A percentile compares a stretch with the other conserved stretches of the same genome.
phyloP scores from a whole-genome alignment of 2,113 vertebrate species.

The Todiramphus saurophagus region DNA sequence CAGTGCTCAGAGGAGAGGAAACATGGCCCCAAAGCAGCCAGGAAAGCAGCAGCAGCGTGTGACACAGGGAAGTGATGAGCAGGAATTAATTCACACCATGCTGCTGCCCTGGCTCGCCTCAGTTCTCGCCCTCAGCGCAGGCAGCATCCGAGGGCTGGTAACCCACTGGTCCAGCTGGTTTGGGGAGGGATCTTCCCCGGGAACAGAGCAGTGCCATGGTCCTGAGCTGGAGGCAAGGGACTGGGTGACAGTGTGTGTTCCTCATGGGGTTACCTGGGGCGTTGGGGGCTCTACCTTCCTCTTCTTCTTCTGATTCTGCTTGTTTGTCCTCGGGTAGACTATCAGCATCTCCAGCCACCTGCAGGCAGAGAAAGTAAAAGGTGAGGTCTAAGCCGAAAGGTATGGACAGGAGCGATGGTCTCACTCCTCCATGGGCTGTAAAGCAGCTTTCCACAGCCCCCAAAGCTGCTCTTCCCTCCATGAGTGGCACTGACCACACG shows the following conservation, averaged over 20 bases:
- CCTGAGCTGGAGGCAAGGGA: neutral
- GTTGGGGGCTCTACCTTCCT: conserved; percentile 95
- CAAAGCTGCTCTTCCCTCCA: neutral
- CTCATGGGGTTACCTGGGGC: conserved; percentile 82
- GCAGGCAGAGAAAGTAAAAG: neutral
- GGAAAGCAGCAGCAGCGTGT: neutral
- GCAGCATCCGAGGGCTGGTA: neutral
- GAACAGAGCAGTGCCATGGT: neutral
- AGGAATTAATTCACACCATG: neutral
- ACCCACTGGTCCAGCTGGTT: fast-evolving
- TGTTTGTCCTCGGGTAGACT: conserved; percentile 93
- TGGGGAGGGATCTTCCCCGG: neutral
- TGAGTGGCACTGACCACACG: neutral
- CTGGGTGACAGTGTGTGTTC: fast-evolving
- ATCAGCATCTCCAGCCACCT: conserved; percentile 96
- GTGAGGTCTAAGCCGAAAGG: neutral
- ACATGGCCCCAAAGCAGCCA: fast-evolving
- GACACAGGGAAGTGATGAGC: neutral
- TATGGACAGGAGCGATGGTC: neutral
- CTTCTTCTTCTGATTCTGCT: conserved; percentile 98
- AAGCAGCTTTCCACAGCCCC: neutral
- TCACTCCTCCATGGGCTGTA: fast-evolving
- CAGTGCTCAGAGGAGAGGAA: fast-evolving
- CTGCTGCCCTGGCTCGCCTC: neutral
- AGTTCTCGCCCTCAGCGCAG: neutral